Evolutionary conservation across 2,113 vertebrate genomes (phyloP), one percentile per base, ranked within the genome.

Genomic region (Mungos mungo): DNA sequence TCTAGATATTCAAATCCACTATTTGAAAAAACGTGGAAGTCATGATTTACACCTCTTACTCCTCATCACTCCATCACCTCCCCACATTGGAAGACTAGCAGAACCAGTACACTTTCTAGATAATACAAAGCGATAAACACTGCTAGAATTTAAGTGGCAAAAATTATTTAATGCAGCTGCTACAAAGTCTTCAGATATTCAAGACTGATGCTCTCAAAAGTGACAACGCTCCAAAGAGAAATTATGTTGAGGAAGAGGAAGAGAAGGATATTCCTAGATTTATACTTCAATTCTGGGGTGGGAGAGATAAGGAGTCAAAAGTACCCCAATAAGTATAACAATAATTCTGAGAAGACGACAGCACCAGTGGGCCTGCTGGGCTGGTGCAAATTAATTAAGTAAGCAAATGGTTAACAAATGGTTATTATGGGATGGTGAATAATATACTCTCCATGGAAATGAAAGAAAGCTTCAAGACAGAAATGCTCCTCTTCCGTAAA

Each of bases 381-480:
- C 72, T 95, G 65, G 35, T 93, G 27, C 11, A 90, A 96, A 81
- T 93, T 81, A 88, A 77, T 85, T 63, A 95, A 76, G 15, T 81
- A 89, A 89, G 54, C 72, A 92, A 96, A 93, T 35, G 27, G 79
- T 89, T 94, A 95, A 89, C 69, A 66, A 77, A 66, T 45, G 29
- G 52, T 82, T 97, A 96, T 57, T 85, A 97, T 72, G 96, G 81
- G 52, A 93, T 13, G 2, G 23, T 50, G 23, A 97, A 84, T 95
- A 95, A 71, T 92, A 85, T 52, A 79, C 31, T 95, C 29, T 90
- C 96, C 47, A 93, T 63, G 72, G 92, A 90, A 88, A 13, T 95
- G 45, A 95, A 96, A 94, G 18, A 79, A 96, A 92, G 7, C 25
- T 89, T 95, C 60, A 97, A 97, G 81, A 93, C 31, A 86, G 91